Evolutionary conservation across 2,888 invertebrate species (phyloP), one percentile per base, ranked within the genome.

Genomic region (Rhorus exstirpatorius): DNA sequence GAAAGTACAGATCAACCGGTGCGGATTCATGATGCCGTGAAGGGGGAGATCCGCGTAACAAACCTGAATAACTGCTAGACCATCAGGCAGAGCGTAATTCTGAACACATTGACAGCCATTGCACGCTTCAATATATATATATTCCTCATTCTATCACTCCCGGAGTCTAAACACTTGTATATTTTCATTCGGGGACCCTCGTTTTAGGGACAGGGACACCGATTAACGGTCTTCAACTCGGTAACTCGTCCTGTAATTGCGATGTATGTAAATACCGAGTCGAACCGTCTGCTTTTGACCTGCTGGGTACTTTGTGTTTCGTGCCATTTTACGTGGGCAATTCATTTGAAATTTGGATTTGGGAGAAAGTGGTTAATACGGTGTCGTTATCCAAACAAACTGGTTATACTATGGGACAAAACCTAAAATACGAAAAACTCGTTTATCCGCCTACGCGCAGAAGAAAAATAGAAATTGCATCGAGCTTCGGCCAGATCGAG

Each of bases 141-240:
- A 80, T 81, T 71, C 67, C 79, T 83, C 85, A 83, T 53, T 24
- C 3, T 26, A 38, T 63, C 17, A 38, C 46, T 19, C 46, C 46
- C 31, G 53, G n/a, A n/a, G 35, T 41, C 53, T 35, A 24, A n/a
- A 21, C 81, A 86, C 87, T n/a, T n/a, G 87, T 86, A 87, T 87
- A 83, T 87, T 86, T 84, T 83, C 85, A 61, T 79, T 81, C 82
- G 78, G 53, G 44, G 61, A 10, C 51, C 26, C 87, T n/a, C 89
- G 84, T 86, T 89, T 89, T 87, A 86, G 89, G 87, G 82, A 78
- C 46, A 74, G 24, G 2, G 21, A n/a, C 31, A 53, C 61, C 83
- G 77, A 83, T 79, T 84, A 87, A 80, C 82, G 78, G 84, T 79
- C 79, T 60, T 58, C 17, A 46, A 71, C 83, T 67, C 61, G 84